Evolutionary conservation across 2,888 invertebrate genomes (phyloP).

Genomic region (Drosophila subquinaria): DNA sequence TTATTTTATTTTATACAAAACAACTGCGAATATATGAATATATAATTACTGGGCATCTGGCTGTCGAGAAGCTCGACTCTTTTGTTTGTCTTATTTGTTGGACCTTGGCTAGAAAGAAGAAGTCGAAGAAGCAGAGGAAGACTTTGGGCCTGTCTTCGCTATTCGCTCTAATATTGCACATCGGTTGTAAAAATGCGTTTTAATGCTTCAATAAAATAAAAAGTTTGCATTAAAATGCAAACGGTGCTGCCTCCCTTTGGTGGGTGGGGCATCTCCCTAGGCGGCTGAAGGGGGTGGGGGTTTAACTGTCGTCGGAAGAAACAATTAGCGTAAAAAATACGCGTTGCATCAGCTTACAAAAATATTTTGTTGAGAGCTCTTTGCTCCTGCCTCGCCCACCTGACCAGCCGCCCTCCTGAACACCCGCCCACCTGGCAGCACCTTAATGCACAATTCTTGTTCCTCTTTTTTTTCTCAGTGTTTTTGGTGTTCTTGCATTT

Average conservation of each 20-base stretch:
- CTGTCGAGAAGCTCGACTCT: not conserved
- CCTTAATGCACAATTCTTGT: constrained; percentile 51
- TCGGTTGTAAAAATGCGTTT: constrained; percentile 83
- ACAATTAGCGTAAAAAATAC: constrained; percentile 85
- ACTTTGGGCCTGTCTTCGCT: constrained; percentile 24
- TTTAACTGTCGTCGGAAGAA: constrained; percentile 61
- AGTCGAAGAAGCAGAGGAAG: not conserved
- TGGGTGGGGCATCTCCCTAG: not conserved
- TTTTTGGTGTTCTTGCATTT: constrained; percentile 22
- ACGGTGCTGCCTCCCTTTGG: not conserved
- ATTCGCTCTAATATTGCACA: constrained; percentile 76
- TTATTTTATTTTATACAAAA: no score
- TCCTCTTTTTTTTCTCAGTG: not conserved
- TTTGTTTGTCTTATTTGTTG: not conserved
- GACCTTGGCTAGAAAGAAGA: constrained; percentile 10
- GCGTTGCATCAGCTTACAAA: constrained; percentile 61
- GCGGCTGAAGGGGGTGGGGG: not conserved
- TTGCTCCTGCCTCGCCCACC: not conserved
- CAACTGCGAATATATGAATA: not conserved
- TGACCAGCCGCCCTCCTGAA: not conserved
- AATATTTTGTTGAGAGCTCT: constrained; percentile 34
- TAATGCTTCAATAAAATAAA: constrained; percentile 84
- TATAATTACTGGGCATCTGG: not conserved
- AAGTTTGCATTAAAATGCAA: constrained; percentile 80
- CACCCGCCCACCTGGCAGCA: not conserved